Conservation (phyloP, 2,888 invertebrate genomes). For the Epiperipatus broadwayi region DNA sequence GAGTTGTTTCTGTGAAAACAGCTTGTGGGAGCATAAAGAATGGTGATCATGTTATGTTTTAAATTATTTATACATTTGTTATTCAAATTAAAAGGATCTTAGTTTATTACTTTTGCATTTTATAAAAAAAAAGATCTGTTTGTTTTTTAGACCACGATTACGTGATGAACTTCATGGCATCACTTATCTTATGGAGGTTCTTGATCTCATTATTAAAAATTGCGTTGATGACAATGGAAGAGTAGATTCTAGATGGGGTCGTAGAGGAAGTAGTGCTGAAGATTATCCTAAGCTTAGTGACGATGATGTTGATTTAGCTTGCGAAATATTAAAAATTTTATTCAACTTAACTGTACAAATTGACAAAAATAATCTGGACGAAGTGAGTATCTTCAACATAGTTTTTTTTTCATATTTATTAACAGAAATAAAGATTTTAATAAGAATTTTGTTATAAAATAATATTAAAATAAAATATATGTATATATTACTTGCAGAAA, state of each 20-base stretch:
- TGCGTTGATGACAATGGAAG: conserved; percentile 17
- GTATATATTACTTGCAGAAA: too few species aligned
- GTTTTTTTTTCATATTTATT: too few species aligned
- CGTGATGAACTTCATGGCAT: conserved; percentile 31
- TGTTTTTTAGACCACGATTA: conserved; percentile 27
- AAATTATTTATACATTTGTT: too few species aligned
- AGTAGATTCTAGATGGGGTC: conserved; percentile 8
- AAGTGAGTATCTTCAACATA: conserved; percentile 21
- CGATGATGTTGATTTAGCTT: conserved; percentile 29
- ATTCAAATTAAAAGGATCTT: too few species aligned
- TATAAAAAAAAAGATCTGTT: too few species aligned
- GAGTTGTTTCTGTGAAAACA: too few species aligned
- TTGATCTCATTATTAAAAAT: conserved; percentile 29
- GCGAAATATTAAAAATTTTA: conserved; percentile 33
- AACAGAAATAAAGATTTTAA: too few species aligned
- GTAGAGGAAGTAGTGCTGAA: conserved; percentile 11
- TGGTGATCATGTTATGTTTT: too few species aligned
- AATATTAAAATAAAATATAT: too few species aligned
- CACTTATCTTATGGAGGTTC: conserved; percentile 32
- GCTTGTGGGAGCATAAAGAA: too few species aligned
- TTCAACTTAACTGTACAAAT: conserved; percentile 31
- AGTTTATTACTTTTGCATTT: too few species aligned
- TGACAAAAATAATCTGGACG: conserved; percentile 28
- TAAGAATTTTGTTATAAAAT: too few species aligned
- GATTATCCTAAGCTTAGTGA: conserved; percentile 19